Base-by-base conservation (phyloP, 1,140 invertebrate genomes). In the Scaptomyza pallida region DNA sequence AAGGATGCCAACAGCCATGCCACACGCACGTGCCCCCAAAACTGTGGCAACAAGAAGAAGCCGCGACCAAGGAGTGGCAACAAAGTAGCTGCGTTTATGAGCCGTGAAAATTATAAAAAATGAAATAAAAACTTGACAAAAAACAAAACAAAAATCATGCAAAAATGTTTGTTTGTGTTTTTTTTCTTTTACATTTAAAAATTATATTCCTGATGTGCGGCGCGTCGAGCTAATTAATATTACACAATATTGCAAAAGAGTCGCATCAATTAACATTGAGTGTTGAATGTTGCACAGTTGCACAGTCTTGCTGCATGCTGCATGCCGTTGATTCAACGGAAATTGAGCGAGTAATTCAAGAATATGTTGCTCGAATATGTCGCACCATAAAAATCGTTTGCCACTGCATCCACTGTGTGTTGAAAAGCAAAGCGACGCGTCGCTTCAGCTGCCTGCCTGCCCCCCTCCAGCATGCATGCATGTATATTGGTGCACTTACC, bases 281-380 rank as follows among this genome's bases (percentile, higher is more conserved):
- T 9, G 30, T 26, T 9, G 56, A 5, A 50, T 41, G 44, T 30
- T 17, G 47, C 37, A 16, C 51, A 15, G 17, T 50, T 21, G 33
- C 19, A 26, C 54, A 40, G 60, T 30, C n/a, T n/a, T n/a, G n/a
- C n/a, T 16, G 48, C 35, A 23, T 10, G 16, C 52, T 30, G 19
- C 59, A 5, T 26, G 23, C 50, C 56, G 63, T 72, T 77, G 63
- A 89, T 89, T 89, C 88, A 80, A 67, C 72, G 88, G 88, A 89
- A 89, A 89, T 89, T 90, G 78, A 73, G 88, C 88, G 88, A 73
- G 75, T 89, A 89, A 89, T 89, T 89, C 81, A 89, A 57, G 63
- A 74, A 81, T 73, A 73, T 69, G 75, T 75, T 70, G 64, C 65
- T 73, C 69, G 76, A 57, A 80, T 70, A 75, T 88, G 81, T 86